Evolutionary conservation across 2,797 vertebrate genomes (phyloP), one percentile per base, ranked within the genome.

Genomic region (Phrynocephalus vlangalii): DNA sequence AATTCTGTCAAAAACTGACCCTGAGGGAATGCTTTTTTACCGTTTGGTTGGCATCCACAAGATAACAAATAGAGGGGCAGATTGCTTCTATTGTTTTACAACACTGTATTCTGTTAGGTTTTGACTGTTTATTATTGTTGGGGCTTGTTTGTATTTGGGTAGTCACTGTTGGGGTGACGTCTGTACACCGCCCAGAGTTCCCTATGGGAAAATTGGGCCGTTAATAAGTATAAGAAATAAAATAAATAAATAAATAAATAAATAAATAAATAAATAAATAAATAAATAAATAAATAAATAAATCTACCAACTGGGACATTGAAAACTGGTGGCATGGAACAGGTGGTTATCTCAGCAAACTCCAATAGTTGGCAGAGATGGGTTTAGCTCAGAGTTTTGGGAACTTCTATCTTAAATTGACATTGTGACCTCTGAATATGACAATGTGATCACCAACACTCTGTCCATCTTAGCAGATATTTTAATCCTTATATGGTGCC

Each of bases 401-500:
- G 82, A 84, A 79, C 79, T 15, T 63, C 75, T 48, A 11, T 18
- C 75, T 66, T 50, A 73, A 66, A 67, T 30, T 28, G 8, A 26
- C 77, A 81, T 16, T 24, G 33, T 75, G 83, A 67, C 79, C 56
- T 75, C 24, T 8, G 15, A 28, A 84, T 20, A 20, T 18, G 56
- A 52, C n/a, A 60, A 30, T 79, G 77, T 63, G 33, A 88, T 84
- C 48, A 50, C 73, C 26, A 72, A 60, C 56, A 73, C n/a, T 28
- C 70, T 73, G 38, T 33, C 52, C 79, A 22, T 85, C 70, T 80
- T 73, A 86, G 78, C 68, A 24, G 33, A 86, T 44, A n/a, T 84
- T 85, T 88, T 84, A 75, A 84, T 67, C 77, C 80, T 84, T 73
- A n/a, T 22, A 79, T 73, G 77, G 52, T 80, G 77, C 78, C 68